phyloP scores from a whole-genome alignment of 2,888 invertebrate genomes.

The Frankliniella fusca region DNA sequence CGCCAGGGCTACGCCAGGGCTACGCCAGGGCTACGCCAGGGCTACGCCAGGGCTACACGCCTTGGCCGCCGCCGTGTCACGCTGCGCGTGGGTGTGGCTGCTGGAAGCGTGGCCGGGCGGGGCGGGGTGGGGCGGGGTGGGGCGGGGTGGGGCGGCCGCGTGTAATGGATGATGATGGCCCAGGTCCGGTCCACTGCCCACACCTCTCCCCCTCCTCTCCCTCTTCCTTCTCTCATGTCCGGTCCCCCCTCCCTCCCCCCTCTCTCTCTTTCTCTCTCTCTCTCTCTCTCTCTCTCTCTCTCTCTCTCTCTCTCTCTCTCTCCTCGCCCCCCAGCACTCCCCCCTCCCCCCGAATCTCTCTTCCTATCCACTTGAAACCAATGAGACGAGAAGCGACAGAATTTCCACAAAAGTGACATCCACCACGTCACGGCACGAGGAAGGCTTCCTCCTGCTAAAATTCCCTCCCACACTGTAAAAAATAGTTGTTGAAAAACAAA shows the following conservation, averaged over 20 bases:
- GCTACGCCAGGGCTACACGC: neutral
- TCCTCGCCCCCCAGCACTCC: too few relatives aligned
- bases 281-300: neutral
- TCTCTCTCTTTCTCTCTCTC: neutral
- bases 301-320: neutral
- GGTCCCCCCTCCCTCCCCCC: neutral
- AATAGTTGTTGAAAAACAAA: too few relatives aligned
- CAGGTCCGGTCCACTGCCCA: conserved; percentile 3
- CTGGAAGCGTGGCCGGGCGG: neutral
- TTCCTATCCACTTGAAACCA: too few relatives aligned
- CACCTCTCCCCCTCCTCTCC: neutral
- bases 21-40: neutral
- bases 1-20: neutral
- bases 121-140: neutral
- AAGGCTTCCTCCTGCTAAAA: too few relatives aligned
- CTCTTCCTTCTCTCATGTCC: neutral
- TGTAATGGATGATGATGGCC: conserved; percentile 24
- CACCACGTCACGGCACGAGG: too few relatives aligned
- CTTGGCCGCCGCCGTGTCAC: neutral
- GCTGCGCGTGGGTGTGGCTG: neutral
- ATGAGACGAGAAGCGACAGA: too few relatives aligned
- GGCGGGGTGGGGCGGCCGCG: neutral
- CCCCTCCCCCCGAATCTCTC: too few relatives aligned
- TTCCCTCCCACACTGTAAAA: too few relatives aligned
- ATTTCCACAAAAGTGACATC: too few relatives aligned